Evolutionary conservation across 2,797 vertebrate genomes (phyloP).

Genomic region (Macrochelys suwanniensis): DNA sequence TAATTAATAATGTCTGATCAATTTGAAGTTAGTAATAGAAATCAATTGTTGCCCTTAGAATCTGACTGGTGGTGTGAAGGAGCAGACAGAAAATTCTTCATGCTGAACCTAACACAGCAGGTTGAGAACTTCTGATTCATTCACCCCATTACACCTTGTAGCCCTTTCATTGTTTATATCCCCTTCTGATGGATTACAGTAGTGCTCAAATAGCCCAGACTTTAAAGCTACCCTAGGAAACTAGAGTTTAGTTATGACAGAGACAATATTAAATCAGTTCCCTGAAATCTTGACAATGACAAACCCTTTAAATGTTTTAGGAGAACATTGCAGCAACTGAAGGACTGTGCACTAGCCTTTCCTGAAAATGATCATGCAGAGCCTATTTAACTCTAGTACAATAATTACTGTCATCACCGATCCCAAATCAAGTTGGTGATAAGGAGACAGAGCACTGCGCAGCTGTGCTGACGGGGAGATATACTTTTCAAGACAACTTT

Average conservation of each 20-base stretch:
- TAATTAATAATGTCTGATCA: background rate
- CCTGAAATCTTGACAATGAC: background rate
- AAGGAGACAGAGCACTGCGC: conserved; percentile 1
- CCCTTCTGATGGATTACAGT: background rate
- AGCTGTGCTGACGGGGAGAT: conserved; percentile 59
- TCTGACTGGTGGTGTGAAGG: background rate
- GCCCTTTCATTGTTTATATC: background rate
- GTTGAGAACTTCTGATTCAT: background rate
- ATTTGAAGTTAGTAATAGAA: background rate
- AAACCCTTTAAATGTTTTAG: conserved; percentile 32
- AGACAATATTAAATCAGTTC: background rate
- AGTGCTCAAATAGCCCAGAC: background rate
- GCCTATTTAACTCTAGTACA: conserved; percentile 54
- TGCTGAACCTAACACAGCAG: background rate
- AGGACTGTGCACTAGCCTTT: conserved; percentile 58
- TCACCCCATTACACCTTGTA: background rate
- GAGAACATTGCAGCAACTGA: background rate
- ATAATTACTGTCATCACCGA: conserved; percentile 72
- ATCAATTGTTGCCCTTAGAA: background rate
- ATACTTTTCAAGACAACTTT: conserved; percentile 37
- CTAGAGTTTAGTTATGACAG: conserved; percentile 4
- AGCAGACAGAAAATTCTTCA: background rate
- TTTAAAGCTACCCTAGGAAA: background rate
- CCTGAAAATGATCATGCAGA: conserved; percentile 58
- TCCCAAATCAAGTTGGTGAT: conserved; percentile 42